Conservation (phyloP, 1,140 invertebrate species). For the Eupristina koningsbergeri region DNA sequence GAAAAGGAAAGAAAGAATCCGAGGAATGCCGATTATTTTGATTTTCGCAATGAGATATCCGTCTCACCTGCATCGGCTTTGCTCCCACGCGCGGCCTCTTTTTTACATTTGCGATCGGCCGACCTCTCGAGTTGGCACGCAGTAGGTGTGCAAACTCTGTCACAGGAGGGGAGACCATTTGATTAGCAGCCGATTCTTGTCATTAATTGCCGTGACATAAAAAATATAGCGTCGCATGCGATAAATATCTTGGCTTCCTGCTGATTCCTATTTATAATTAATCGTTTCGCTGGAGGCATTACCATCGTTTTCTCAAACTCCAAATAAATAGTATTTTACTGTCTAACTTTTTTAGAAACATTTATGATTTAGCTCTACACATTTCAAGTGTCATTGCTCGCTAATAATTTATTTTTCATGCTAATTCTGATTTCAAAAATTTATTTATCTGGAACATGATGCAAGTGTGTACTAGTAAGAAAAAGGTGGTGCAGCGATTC, state of each 20-base stretch:
- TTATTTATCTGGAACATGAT: too few species aligned
- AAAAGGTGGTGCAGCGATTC: neutral
- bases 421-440: too few species aligned
- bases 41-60: constrained; percentile 12
- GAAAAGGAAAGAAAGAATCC: too few species aligned
- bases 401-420: too few species aligned
- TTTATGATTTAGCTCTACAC: too few species aligned
- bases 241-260: neutral
- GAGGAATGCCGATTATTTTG: constrained; percentile 8
- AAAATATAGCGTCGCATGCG: neutral
- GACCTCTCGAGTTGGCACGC: neutral
- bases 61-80: neutral
- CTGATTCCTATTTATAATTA: neutral
- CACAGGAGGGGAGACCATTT: neutral
- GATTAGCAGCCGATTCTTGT: neutral
- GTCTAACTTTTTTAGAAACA: neutral
- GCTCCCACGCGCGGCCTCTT: neutral
- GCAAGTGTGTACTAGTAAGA: too few species aligned
- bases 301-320: neutral
- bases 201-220: neutral
- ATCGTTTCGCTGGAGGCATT: neutral
- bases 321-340: neutral
- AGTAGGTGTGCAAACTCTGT: neutral
- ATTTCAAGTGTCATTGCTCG: too few species aligned
- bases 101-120: too few species aligned